Evolutionary conservation across 1,140 invertebrate species (phyloP).

Genomic region (Formica selysi): DNA sequence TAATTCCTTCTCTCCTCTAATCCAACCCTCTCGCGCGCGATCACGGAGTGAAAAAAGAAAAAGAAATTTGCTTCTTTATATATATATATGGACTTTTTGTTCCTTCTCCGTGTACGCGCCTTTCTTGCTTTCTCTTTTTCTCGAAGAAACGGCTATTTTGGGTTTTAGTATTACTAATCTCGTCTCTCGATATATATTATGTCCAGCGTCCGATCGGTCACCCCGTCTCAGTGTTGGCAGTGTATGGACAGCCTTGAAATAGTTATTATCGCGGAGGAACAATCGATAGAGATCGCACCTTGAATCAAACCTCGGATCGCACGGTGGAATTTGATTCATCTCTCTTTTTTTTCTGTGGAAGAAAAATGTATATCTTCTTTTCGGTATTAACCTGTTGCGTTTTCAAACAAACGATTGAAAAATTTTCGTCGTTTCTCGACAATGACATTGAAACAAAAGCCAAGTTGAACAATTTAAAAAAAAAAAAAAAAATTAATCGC

Average conservation of each 20-base stretch:
- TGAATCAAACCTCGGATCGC: constrained; percentile 17
- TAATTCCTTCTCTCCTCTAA: constrained; percentile 27
- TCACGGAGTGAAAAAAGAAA: constrained; percentile 41
- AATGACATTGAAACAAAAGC: no score
- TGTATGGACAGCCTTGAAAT: constrained; percentile 49
- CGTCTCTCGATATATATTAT: constrained; percentile 53
- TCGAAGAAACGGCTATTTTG: constrained; percentile 78
- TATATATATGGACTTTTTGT: background rate
- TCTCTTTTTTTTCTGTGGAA: background rate
- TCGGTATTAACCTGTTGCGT: background rate
- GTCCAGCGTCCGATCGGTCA: constrained; percentile 35
- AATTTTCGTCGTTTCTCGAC: no score
- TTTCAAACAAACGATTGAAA: background rate
- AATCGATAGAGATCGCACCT: constrained; percentile 37
- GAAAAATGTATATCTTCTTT: background rate
- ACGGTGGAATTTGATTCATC: background rate
- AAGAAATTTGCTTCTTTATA: constrained; percentile 32
- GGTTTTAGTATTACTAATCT: constrained; percentile 85
- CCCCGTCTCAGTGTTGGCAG: constrained; percentile 61
- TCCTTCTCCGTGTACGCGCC: constrained; percentile 34
- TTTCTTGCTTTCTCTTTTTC: background rate
- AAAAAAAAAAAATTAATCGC: no score
- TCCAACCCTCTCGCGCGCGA: constrained; percentile 32
- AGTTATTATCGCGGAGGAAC: constrained; percentile 16
- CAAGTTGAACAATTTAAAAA: no score